Percentiles rank a stretch among this genome's conserved stretches.
phyloP scores from a whole-genome alignment of 2,113 vertebrate genomes.

The Actinemys pallida region DNA sequence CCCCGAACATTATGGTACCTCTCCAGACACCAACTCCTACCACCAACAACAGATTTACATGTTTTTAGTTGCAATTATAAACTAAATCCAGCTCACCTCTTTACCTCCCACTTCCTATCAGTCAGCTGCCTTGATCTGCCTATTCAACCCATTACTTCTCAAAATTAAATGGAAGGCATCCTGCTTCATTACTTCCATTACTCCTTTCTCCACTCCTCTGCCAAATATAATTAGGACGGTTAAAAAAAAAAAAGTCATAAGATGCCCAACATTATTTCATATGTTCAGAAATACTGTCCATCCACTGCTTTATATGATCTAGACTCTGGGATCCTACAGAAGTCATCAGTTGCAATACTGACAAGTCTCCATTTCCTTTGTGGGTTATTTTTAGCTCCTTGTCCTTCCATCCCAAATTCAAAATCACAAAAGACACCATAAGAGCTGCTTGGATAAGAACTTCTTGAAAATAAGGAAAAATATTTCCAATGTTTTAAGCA shows the following conservation, averaged over 20 bases:
- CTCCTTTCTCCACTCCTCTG: neutral
- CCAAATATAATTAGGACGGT: accelerated
- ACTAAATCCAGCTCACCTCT: neutral
- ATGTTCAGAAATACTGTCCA: neutral
- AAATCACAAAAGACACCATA: neutral
- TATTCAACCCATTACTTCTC: neutral
- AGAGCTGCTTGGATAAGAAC: neutral
- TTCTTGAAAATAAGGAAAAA: accelerated
- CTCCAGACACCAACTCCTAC: neutral
- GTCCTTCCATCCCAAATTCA: neutral
- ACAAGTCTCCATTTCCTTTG: neutral
- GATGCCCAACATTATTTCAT: neutral
- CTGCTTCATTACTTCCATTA: neutral
- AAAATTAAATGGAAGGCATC: neutral
- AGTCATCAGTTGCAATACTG: neutral
- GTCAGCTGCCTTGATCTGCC: neutral
- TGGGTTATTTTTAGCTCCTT: neutral
- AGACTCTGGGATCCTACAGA: neutral
- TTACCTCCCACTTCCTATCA: neutral
- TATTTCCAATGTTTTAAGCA: neutral
- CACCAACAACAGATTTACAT: neutral
- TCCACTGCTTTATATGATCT: accelerated
- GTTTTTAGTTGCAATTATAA: neutral
- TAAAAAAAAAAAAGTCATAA: neutral
- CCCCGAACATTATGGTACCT: accelerated